phyloP scores from a whole-genome alignment of 2,888 invertebrate genomes.

The Oscheius myriophilus region DNA sequence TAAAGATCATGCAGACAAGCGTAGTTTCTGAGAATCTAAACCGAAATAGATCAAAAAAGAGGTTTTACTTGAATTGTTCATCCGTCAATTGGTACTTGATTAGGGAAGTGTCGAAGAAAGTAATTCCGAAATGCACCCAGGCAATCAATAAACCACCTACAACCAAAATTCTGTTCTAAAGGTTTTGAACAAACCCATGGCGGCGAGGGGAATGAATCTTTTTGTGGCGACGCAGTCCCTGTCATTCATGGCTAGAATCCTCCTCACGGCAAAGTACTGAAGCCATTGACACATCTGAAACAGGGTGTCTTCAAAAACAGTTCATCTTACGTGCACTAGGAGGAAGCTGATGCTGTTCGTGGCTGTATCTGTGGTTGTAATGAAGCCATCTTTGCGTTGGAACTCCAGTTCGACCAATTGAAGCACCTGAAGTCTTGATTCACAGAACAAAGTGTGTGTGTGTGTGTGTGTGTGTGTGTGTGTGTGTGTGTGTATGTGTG shows the following conservation, averaged over 20 bases:
- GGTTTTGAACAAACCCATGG: constrained; percentile 38
- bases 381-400: constrained; percentile 55
- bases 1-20: constrained; percentile 68
- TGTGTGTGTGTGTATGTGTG: no score
- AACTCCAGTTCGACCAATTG: constrained; percentile 56
- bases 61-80: constrained; percentile 50
- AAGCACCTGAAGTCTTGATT: constrained; percentile 49
- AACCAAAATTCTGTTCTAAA: background rate
- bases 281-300: constrained; percentile 56
- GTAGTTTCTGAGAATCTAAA: constrained; percentile 55
- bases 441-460: no score
- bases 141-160: constrained; percentile 51
- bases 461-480: no score
- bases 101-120: constrained; percentile 62
- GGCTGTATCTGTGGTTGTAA: constrained; percentile 41
- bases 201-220: constrained; percentile 59
- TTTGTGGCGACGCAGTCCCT: constrained; percentile 57
- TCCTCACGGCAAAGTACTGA: constrained; percentile 61
- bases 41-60: background rate
- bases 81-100: constrained; percentile 67
- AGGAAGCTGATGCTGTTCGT: constrained; percentile 50
- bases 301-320: background rate
- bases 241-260: constrained; percentile 60
- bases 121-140: constrained; percentile 68
- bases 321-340: constrained; percentile 43